Percentiles rank a stretch among this genome's conserved stretches.
phyloP scores from a whole-genome alignment of 2,797 vertebrate species.

The Pipistrellus pygmaeus region DNA sequence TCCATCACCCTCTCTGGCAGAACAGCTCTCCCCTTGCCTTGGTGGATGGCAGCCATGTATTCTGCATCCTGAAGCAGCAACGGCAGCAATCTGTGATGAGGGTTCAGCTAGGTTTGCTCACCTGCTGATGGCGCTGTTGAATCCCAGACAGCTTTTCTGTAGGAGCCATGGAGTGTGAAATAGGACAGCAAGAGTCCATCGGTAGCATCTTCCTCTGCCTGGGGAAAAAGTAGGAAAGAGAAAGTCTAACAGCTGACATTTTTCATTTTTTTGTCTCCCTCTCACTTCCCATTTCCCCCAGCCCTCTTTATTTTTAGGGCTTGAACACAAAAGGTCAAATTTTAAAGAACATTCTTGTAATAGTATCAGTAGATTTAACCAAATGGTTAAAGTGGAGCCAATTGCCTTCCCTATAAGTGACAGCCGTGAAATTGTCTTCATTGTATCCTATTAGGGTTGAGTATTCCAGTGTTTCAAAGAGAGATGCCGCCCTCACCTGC shows the following conservation, averaged over 20 bases:
- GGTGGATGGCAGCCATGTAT: neutral
- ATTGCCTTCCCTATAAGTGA: neutral
- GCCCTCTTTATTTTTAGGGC: neutral
- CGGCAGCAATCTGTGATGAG: neutral
- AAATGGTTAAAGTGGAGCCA: neutral
- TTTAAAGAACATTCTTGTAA: neutral
- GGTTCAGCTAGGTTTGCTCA: neutral
- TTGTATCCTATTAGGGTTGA: neutral
- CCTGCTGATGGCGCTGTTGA: neutral
- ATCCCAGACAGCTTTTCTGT: neutral
- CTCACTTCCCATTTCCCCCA: neutral
- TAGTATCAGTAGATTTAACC: neutral
- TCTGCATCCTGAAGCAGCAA: neutral
- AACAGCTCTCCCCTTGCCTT: neutral
- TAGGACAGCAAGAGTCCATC: neutral
- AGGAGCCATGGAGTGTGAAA: neutral
- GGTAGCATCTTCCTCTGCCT: neutral
- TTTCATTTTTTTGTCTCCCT: neutral
- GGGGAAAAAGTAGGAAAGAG: neutral
- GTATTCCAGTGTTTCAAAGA: neutral
- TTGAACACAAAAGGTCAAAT: slow-evolving; percentile 6
- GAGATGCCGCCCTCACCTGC: neutral
- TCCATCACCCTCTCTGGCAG: neutral
- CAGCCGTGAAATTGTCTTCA: neutral
- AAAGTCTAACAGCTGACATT: neutral